Evolutionary conservation across 2,797 vertebrate species (phyloP), one percentile per base, ranked within the genome.

Genomic region (Taenioides sp.): DNA sequence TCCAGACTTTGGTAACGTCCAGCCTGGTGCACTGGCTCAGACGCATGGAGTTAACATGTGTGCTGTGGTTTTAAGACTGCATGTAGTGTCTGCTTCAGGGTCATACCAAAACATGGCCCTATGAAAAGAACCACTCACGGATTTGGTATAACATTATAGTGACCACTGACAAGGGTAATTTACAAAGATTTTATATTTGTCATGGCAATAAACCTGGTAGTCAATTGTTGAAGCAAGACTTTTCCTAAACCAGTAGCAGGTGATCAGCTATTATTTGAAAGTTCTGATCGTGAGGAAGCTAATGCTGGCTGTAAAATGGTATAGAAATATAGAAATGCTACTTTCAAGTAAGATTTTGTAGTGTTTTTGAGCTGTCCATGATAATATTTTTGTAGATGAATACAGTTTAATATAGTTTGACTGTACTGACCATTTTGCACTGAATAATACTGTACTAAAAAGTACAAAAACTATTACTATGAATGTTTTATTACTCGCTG

Each of bases 1-100:
- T 86, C 94, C 90, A 93, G 92, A 89, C 86, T 80, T 92, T 93
- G 96, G 96, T 98, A 98, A 98, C 90, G 95, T 95, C 93, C 63
- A 77, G 92, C 93, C 93, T 92, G 95, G 91, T 92, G 81, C 85
- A 79, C 80, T 85, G 88, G 71, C 80, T 81, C 84, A 64, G 94
- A 91, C 95, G 92, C 96, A 97, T 96, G 96, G 93, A 88, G 91
- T 92, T 88, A 87, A 84, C 52, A 68, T 71, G 84, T 93, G 89
- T 90, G 93, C 94, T 86, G 88, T 93, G 78, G 82, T 57, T 67
- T 69, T 80, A 34, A 37, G 61, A 50, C 57, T 88, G 85, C 89
- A 89, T 89, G 87, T 12, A 23, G 54, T 14, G 54, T 57, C 22
- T 57, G 54, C 22, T 23, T 57, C 54, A 11, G 22, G n/a, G 54